A percentile compares a stretch with the other conserved stretches of the same genome.
phyloP scores from a whole-genome alignment of 2,113 vertebrate species.

The Perognathus longimembris region DNA sequence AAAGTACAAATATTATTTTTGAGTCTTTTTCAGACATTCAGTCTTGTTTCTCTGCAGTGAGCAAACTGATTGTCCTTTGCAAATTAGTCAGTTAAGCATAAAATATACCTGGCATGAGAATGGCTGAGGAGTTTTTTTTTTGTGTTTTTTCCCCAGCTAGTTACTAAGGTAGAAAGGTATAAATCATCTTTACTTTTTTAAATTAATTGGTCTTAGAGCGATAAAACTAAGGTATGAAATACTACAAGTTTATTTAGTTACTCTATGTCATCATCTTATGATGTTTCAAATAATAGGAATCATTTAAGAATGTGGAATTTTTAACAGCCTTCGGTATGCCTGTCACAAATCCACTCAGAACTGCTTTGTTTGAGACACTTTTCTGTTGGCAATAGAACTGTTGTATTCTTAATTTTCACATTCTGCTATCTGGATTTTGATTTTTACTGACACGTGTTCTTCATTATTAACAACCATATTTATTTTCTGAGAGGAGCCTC shows the following conservation, averaged over 20 bases:
- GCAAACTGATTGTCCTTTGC: slow-evolving; percentile 63
- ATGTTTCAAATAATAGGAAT: slow-evolving; percentile 27
- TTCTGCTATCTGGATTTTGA: background rate
- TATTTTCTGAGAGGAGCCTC: background rate
- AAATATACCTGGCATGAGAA: slow-evolving; percentile 27
- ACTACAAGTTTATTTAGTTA: background rate
- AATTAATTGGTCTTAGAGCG: slow-evolving; percentile 53
- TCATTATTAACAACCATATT: background rate
- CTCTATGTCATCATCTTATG: background rate
- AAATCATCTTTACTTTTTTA: slow-evolving; percentile 45
- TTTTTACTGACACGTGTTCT: background rate
- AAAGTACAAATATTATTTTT: slow-evolving; percentile 69
- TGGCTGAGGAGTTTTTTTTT: slow-evolving; percentile 43
- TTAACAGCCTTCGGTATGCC: background rate
- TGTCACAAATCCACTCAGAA: background rate
- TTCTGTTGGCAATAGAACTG: accelerated
- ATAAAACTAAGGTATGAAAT: background rate
- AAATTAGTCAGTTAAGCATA: slow-evolving; percentile 72
- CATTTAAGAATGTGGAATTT: background rate
- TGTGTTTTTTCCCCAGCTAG: slow-evolving; percentile 28
- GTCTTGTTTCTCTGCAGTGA: slow-evolving; percentile 65
- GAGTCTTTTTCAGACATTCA: slow-evolving; percentile 60
- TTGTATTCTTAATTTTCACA: background rate
- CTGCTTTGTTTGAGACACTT: background rate
- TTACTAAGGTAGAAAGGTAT: slow-evolving; percentile 19